These are phyloP conservation scores for Agrotis ipsilon DNA, from an alignment of 2,888 invertebrate genomes.

Conservation along the genomic window DNA sequence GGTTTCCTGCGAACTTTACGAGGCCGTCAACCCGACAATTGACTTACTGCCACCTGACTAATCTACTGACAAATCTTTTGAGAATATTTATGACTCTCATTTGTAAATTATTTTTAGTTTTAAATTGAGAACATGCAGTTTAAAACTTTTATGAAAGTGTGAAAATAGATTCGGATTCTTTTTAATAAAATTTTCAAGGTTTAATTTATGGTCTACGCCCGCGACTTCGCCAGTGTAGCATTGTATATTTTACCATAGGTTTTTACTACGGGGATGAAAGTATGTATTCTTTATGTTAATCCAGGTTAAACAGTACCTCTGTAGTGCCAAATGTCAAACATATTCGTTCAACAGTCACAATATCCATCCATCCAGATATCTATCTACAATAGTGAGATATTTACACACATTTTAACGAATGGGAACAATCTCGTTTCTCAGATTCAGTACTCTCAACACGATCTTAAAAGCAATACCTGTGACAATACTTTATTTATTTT, in stretches of 20 bases:
- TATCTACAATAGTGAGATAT: too few species aligned
- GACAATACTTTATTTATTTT: not conserved
- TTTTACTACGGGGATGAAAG: too few species aligned
- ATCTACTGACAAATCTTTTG: slow-evolving; percentile 29
- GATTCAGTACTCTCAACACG: not conserved
- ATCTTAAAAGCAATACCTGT: not conserved
- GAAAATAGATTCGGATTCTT: too few species aligned
- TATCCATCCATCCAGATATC: too few species aligned
- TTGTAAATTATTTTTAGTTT: slow-evolving; percentile 9
- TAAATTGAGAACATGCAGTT: not conserved
- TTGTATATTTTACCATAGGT: too few species aligned
- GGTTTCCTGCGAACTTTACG: slow-evolving; percentile 54
- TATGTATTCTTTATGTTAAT: too few species aligned
- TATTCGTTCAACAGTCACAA: too few species aligned
- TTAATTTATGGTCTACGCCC: too few species aligned
- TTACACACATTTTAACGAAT: not conserved
- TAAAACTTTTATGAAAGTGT: not conserved
- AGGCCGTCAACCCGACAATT: slow-evolving; percentile 55
- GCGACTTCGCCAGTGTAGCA: too few species aligned
- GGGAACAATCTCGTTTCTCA: not conserved
- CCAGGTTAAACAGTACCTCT: too few species aligned
- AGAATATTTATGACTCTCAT: slow-evolving; percentile 3
- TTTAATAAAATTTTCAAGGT: too few species aligned
- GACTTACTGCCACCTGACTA: slow-evolving; percentile 48
- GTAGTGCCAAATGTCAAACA: too few species aligned